Evolutionary conservation across 2,113 vertebrate species (phyloP).

Genomic region (Eclectus roratus): DNA sequence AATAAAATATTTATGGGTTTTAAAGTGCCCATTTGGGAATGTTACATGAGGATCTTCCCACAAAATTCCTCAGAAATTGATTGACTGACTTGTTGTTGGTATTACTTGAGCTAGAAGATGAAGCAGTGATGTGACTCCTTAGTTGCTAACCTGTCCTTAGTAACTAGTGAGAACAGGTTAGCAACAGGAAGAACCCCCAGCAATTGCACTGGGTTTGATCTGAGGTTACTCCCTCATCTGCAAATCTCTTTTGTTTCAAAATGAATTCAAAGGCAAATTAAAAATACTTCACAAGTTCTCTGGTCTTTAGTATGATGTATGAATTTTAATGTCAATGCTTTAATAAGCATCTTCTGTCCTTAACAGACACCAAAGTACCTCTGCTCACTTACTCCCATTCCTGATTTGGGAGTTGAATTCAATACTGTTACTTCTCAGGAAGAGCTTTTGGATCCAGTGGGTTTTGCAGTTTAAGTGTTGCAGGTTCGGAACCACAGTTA

Average conservation of each 20-base stretch:
- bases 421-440: neutral
- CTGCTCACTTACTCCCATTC: neutral
- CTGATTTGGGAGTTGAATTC: neutral
- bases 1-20: constrained; percentile 10
- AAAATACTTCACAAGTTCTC: neutral
- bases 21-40: neutral
- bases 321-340: neutral
- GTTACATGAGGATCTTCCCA: neutral
- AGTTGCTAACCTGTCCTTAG: neutral
- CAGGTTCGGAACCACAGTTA: neutral
- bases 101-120: neutral
- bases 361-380: neutral
- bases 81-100: neutral
- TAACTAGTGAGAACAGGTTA: neutral
- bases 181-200: neutral
- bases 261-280: neutral
- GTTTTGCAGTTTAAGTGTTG: neutral
- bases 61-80: neutral
- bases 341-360: neutral
- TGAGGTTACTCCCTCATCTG: neutral
- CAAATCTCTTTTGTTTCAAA: neutral
- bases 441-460: neutral
- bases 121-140: neutral
- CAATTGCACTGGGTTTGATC: neutral
- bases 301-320: neutral